Evolutionary conservation across 2,888 invertebrate genomes (phyloP).

Genomic region (Orgyia antiqua): DNA sequence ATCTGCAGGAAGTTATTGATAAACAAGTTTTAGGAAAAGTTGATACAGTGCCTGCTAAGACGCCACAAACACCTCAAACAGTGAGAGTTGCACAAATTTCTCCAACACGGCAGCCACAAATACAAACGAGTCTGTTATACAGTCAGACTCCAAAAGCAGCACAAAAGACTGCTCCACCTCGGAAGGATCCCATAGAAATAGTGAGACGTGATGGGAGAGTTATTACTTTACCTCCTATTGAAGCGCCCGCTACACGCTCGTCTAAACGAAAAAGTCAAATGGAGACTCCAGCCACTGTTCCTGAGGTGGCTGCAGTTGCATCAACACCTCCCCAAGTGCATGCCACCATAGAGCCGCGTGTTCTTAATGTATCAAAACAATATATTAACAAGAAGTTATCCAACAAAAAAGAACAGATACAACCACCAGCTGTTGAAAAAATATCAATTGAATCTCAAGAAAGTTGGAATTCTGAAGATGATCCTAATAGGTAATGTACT

Average conservation of each 20-base stretch:
- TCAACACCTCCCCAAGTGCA: conserved; percentile 19
- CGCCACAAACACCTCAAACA: conserved; percentile 14
- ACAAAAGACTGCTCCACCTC: conserved; percentile 37
- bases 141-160: conserved; percentile 46
- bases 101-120: conserved; percentile 34
- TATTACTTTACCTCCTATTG: conserved; percentile 88
- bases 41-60: conserved; percentile 42
- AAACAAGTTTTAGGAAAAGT: conserved; percentile 79
- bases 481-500: conserved; percentile 84
- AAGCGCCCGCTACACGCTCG: conserved; percentile 88
- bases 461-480: conserved; percentile 91
- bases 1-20: conserved; percentile 84
- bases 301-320: conserved; percentile 21
- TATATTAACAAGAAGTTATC: conserved; percentile 56
- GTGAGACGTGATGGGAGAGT: conserved; percentile 85
- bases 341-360: conserved; percentile 46
- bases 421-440: conserved; percentile 41
- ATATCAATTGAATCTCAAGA: conserved; percentile 79
- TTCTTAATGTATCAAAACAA: conserved; percentile 51
- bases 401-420: conserved; percentile 42
- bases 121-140: conserved; percentile 35
- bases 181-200: conserved; percentile 83
- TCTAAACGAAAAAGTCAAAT: conserved; percentile 81
- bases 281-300: conserved; percentile 30
- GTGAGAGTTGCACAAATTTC: conserved; percentile 13